phyloP scores from a whole-genome alignment of 35 echinoderm and acorn worm species.

The Anneissia japonica region DNA sequence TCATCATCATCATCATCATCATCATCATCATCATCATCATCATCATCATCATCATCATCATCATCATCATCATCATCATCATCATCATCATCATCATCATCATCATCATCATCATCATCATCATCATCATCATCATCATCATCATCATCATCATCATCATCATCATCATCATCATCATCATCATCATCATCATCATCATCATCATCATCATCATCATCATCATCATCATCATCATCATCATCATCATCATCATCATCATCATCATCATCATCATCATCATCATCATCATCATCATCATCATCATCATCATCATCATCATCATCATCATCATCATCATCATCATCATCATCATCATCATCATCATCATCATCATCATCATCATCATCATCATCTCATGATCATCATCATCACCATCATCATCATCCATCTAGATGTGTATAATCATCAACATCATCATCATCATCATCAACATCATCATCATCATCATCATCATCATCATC shows the following conservation, averaged over 20 bases:
- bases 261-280: background rate
- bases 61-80: constrained; percentile 25
- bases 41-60: constrained; percentile 25
- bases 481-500: no score
- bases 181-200: constrained; percentile 17
- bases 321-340: background rate
- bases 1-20: constrained; percentile 11
- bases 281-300: background rate
- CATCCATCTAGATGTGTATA: no score
- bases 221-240: background rate
- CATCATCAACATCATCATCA: no score
- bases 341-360: background rate
- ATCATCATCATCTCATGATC: background rate
- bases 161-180: constrained; percentile 23
- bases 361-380: background rate
- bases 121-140: constrained; percentile 25
- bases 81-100: constrained; percentile 25
- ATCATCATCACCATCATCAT: background rate
- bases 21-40: constrained; percentile 23
- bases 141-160: constrained; percentile 25
- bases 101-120: constrained; percentile 25
- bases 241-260: background rate
- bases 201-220: constrained; percentile 18
- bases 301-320: background rate
- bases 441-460: no score